These are phyloP conservation scores for Atherinosoma microstoma DNA, from an alignment of 2,797 vertebrate genomes.

Conservation along the genomic window DNA sequence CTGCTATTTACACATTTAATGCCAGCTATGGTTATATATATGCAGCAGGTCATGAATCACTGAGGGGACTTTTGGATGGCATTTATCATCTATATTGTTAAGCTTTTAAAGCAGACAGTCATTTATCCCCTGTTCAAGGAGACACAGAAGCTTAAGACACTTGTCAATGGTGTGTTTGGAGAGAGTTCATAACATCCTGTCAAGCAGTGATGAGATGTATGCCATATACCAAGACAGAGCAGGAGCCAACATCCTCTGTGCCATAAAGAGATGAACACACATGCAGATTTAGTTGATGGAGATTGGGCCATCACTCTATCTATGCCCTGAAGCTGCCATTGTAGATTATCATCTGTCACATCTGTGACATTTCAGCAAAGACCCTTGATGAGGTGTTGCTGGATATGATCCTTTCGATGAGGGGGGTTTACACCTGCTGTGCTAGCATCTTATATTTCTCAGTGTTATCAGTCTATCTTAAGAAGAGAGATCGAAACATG, in stretches of 20 bases:
- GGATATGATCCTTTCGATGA: constrained; percentile 54
- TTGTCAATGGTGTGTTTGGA: constrained; percentile 61
- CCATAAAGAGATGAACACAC: constrained; percentile 54
- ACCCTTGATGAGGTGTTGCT: constrained; percentile 53
- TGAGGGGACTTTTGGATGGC: constrained; percentile 45
- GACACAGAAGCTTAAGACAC: constrained; percentile 63
- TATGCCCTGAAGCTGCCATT: constrained; percentile 44
- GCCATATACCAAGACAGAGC: constrained; percentile 30
- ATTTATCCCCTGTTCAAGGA: constrained; percentile 74
- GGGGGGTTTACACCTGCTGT: constrained; percentile 15
- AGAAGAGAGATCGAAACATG: constrained; percentile 75
- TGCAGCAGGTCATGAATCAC: constrained; percentile 63
- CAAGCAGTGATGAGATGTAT: constrained; percentile 53
- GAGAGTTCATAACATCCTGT: constrained; percentile 62
- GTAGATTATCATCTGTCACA: constrained; percentile 77
- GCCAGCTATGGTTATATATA: constrained; percentile 43
- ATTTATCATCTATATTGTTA: constrained; percentile 69
- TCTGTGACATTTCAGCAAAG: constrained; percentile 69
- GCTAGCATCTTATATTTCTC: constrained; percentile 29
- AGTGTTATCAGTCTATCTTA: constrained; percentile 76
- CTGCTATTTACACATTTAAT: constrained; percentile 65
- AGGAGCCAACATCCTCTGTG: constrained; percentile 53
- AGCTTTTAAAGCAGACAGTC: constrained; percentile 61
- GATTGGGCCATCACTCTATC: constrained; percentile 43
- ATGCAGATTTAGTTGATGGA: constrained; percentile 58